These are phyloP conservation scores for Dreissena rostriformis DNA, from an alignment of 1,140 invertebrate species.

Conservation along the genomic window DNA sequence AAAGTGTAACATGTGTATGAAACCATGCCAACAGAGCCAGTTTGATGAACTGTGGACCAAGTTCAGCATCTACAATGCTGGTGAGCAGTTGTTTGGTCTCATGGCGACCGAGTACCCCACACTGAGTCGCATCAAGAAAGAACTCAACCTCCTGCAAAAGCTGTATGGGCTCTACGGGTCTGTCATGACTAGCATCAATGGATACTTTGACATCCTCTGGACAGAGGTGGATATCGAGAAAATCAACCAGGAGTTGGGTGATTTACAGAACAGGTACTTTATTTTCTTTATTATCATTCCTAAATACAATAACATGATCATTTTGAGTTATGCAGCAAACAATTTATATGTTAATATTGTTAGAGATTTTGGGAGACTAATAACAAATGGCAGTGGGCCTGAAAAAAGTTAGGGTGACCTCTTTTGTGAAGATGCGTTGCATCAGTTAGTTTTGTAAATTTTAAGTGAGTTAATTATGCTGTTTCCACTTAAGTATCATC, in stretches of 20 bases:
- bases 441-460: too few species aligned
- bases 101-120: conserved; percentile 94
- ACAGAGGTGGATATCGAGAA: conserved; percentile 97
- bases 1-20: too few species aligned
- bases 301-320: too few species aligned
- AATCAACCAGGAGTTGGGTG: conserved; percentile 97
- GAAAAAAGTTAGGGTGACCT: too few species aligned
- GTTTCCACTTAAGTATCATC: too few species aligned
- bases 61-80: conserved; percentile 94
- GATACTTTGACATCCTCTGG: conserved; percentile 98
- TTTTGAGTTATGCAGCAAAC: too few species aligned
- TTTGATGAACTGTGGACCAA: conserved; percentile 97
- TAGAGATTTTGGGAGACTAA: too few species aligned
- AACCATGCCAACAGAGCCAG: conserved; percentile 88
- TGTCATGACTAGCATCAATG: conserved; percentile 96
- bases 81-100: conserved; percentile 95
- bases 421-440: too few species aligned
- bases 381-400: too few species aligned
- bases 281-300: neutral
- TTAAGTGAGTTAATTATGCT: too few species aligned
- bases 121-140: conserved; percentile 94
- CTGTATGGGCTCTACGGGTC: conserved; percentile 97
- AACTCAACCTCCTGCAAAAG: conserved; percentile 95
- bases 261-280: conserved; percentile 93
- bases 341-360: too few species aligned